phyloP scores from a whole-genome alignment of 2,797 vertebrate genomes.

The Octomys mimax region DNA sequence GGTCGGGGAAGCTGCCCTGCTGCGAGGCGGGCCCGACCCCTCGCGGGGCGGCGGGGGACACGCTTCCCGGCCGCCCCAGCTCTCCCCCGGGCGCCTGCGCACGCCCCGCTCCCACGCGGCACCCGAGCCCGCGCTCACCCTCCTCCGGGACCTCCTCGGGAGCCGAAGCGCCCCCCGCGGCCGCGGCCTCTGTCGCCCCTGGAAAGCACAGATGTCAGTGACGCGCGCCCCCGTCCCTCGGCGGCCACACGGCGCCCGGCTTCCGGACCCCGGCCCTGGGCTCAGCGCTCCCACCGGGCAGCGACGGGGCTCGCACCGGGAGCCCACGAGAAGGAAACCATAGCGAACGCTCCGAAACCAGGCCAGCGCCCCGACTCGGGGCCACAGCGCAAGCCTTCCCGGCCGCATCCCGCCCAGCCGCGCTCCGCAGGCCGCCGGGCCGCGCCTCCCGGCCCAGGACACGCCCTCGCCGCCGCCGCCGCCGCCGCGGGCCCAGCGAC shows the following conservation, averaged over 20 bases:
- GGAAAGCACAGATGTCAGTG: not conserved
- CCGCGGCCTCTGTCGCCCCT: constrained; percentile 98
- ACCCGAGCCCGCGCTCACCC: constrained; percentile 90
- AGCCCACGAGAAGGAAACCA: not conserved
- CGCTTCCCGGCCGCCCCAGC: not conserved
- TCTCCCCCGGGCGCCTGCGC: not conserved
- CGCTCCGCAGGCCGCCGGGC: not conserved
- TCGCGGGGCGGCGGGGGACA: not conserved
- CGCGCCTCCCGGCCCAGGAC: not conserved
- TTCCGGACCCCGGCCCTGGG: not conserved
- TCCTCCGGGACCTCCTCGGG: constrained; percentile 94
- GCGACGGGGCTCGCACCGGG: not conserved
- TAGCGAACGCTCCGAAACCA: not conserved
- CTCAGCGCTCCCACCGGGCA: not conserved
- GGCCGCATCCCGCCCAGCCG: not conserved
- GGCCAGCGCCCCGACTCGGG: not conserved
- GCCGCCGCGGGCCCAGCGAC: not conserved
- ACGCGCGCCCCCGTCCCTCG: not conserved
- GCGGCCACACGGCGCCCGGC: not conserved
- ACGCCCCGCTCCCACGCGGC: not conserved
- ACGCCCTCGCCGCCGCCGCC: not conserved
- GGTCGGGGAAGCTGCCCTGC: not conserved
- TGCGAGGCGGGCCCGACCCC: not conserved
- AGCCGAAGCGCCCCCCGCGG: constrained; percentile 96
- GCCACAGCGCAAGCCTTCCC: not conserved